Percentiles rank a stretch among this genome's conserved stretches.
phyloP scores from a whole-genome alignment of 2,113 vertebrate species.

The Engystomops pustulosus region DNA sequence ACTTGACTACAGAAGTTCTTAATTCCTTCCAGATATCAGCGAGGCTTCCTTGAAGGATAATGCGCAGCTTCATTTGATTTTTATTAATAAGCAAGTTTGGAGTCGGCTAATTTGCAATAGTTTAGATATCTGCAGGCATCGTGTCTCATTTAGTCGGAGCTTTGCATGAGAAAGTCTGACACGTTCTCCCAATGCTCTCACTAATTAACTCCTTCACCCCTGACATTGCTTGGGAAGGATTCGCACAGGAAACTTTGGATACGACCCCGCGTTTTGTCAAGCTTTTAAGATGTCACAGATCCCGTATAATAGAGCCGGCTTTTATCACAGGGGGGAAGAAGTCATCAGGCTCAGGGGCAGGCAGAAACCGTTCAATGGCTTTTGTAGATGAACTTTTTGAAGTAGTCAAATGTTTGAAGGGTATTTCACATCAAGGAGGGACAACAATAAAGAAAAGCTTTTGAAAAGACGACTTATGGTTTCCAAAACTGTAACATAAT shows the following conservation, averaged over 20 bases:
- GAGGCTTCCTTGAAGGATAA: constrained; percentile 57
- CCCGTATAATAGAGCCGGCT: not conserved
- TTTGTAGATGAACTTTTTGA: not conserved
- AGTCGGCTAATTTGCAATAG: constrained; percentile 53
- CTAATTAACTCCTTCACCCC: constrained; percentile 59
- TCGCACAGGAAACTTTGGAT: constrained; percentile 15
- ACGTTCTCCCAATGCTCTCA: constrained; percentile 39
- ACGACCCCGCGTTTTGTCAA: constrained; percentile 36
- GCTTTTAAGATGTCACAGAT: constrained; percentile 24
- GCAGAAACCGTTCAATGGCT: not conserved
- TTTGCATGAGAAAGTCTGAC: constrained; percentile 52
- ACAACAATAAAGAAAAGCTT: no score
- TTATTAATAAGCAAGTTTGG: constrained; percentile 59
- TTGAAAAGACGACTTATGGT: no score
- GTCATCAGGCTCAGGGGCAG: constrained; percentile 6
- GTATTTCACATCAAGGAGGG: constrained; percentile 8
- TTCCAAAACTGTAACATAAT: no score
- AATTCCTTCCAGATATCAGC: constrained; percentile 52
- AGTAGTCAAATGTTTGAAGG: not conserved
- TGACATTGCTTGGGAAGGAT: constrained; percentile 25
- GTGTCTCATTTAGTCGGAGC: constrained; percentile 50
- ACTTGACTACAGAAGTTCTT: constrained; percentile 37
- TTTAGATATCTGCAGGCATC: constrained; percentile 55
- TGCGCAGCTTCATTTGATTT: constrained; percentile 58
- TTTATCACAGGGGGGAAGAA: constrained; percentile 4